phyloP scores from a whole-genome alignment of 2,113 vertebrate species.

The Cyanoramphus novaezelandiae region DNA sequence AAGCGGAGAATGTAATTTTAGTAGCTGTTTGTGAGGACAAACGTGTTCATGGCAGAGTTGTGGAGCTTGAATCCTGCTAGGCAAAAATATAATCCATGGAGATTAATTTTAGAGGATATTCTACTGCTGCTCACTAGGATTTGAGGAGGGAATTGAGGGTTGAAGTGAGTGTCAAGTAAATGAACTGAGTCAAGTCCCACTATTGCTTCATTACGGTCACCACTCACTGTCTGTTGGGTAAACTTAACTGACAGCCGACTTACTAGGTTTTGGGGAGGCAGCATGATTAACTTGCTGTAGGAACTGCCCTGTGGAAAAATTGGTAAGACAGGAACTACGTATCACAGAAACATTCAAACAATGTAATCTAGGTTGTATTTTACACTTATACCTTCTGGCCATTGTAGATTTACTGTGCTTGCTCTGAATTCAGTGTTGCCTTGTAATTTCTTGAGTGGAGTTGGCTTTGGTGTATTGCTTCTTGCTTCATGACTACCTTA shows the following conservation, averaged over 20 bases:
- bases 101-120: neutral
- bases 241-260: neutral
- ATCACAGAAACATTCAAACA: neutral
- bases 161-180: neutral
- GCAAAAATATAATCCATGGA: neutral
- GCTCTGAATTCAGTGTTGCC: neutral
- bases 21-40: neutral
- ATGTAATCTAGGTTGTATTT: neutral
- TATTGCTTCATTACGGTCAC: neutral
- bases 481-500: neutral
- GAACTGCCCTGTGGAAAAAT: neutral
- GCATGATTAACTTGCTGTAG: neutral
- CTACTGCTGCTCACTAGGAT: neutral
- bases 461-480: neutral
- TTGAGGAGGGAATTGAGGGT: neutral
- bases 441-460: neutral
- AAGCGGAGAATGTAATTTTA: neutral
- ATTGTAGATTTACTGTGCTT: neutral
- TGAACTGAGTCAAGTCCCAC: neutral
- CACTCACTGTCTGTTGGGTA: neutral
- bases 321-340: neutral
- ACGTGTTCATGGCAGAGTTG: rapidly evolving
- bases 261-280: neutral
- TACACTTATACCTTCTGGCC: neutral
- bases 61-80: neutral